Evolutionary conservation across 2,113 vertebrate genomes (phyloP).

Genomic region (Pedionomus torquatus): DNA sequence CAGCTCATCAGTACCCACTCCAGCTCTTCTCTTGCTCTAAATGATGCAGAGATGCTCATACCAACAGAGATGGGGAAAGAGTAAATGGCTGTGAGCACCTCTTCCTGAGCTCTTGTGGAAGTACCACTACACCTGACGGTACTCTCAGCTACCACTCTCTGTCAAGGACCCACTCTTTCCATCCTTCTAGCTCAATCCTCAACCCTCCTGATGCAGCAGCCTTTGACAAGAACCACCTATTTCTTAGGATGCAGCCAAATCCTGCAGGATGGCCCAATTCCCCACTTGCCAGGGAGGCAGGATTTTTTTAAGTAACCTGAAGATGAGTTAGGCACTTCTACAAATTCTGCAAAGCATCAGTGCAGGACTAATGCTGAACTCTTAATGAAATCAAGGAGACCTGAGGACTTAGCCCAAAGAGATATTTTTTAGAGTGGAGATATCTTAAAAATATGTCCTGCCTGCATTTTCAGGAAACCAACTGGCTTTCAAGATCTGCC

Average conservation of each 20-base stretch:
- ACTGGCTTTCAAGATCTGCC: neutral
- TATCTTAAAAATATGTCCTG: neutral
- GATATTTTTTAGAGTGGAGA: neutral
- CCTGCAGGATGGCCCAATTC: neutral
- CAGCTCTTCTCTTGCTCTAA: neutral
- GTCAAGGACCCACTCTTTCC: neutral
- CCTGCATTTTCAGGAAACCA: neutral
- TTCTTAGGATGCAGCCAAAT: neutral
- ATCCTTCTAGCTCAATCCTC: neutral
- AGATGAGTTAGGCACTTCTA: neutral
- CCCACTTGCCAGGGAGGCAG: neutral
- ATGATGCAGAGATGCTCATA: neutral
- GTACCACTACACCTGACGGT: accelerated
- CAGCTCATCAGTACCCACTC: neutral
- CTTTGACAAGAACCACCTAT: neutral
- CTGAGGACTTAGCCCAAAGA: neutral
- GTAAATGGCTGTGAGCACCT: neutral
- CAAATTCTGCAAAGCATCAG: neutral
- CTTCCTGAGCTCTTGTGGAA: neutral
- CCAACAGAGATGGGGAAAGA: neutral
- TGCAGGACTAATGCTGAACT: neutral
- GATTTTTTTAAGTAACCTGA: neutral
- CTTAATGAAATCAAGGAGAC: neutral
- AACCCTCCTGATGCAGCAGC: neutral
- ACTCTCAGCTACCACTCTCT: neutral